Evolutionary conservation across 1,140 invertebrate genomes (phyloP).

Genomic region (Lordiphosa mommai): DNA sequence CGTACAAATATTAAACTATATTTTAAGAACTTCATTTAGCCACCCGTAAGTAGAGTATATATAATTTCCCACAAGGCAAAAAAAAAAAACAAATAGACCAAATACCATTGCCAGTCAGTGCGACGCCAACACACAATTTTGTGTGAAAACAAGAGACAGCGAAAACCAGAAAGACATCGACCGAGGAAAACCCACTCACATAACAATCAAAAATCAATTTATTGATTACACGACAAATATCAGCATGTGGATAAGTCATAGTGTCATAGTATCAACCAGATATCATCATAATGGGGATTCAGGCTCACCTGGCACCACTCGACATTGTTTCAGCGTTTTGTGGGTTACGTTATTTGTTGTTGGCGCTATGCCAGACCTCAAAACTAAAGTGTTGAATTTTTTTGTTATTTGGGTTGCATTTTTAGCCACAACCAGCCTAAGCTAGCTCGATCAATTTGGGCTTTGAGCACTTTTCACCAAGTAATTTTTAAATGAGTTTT

Average conservation of each 20-base stretch:
- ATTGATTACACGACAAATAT: constrained; percentile 66
- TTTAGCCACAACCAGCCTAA: not conserved
- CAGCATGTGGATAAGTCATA: constrained; percentile 33
- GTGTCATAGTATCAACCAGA: constrained; percentile 17
- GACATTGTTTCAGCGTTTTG: constrained; percentile 29
- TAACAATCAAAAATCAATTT: constrained; percentile 74
- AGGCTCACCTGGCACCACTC: constrained; percentile 53
- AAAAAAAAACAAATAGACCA: too few relatives aligned
- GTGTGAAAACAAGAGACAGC: constrained; percentile 25
- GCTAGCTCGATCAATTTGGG: too few relatives aligned
- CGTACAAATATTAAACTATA: too few relatives aligned
- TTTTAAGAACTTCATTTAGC: too few relatives aligned
- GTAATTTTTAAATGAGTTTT: too few relatives aligned
- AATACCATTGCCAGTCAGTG: constrained; percentile 49
- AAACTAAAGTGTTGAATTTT: not conserved
- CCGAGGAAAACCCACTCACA: constrained; percentile 27
- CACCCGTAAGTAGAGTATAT: too few relatives aligned
- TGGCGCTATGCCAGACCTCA: too few relatives aligned
- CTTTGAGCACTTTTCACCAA: too few relatives aligned
- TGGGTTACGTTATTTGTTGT: too few relatives aligned
- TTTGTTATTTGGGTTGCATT: constrained; percentile 12
- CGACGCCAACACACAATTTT: constrained; percentile 47
- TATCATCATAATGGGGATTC: constrained; percentile 9
- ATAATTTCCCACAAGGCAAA: too few relatives aligned
- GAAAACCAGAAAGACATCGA: constrained; percentile 15